Evolutionary conservation across 2,888 invertebrate genomes (phyloP).

Genomic region (Parnassius glacialis): DNA sequence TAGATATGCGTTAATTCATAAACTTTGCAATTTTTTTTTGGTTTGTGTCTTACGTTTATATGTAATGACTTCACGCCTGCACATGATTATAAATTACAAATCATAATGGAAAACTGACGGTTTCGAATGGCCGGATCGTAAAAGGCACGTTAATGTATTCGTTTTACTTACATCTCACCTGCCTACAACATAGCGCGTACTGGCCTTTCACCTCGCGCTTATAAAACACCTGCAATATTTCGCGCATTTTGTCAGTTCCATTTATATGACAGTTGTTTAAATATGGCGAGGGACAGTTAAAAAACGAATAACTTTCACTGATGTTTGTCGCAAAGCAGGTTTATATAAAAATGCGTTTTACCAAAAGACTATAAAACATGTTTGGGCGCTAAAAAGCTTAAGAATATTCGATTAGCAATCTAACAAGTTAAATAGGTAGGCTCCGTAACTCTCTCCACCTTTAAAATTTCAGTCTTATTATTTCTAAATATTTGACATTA

Average conservation of each 20-base stretch:
- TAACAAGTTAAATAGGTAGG: slow-evolving; percentile 30
- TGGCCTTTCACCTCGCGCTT: slow-evolving; percentile 22
- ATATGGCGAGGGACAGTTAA: slow-evolving; percentile 38
- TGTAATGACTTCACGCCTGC: no score
- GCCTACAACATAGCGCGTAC: slow-evolving; percentile 4
- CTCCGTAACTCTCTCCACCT: no score
- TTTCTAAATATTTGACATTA: no score
- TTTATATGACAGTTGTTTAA: slow-evolving; percentile 46
- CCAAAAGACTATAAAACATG: slow-evolving; percentile 50
- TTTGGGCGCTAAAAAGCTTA: slow-evolving; percentile 52
- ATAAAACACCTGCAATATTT: slow-evolving; percentile 25
- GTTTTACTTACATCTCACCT: slow-evolving; percentile 6
- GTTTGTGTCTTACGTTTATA: no score
- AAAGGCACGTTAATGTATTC: slow-evolving; percentile 5
- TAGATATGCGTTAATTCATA: no score
- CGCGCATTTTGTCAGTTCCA: slow-evolving; percentile 42
- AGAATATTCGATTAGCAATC: slow-evolving; percentile 51
- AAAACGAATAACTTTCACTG: slow-evolving; percentile 62
- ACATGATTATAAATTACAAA: slow-evolving; percentile 1
- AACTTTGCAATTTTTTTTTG: no score
- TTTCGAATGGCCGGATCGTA: not conserved
- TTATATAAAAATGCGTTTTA: slow-evolving; percentile 40
- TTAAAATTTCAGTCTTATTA: no score
- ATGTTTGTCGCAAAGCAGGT: slow-evolving; percentile 43
- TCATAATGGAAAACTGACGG: not conserved